Evolutionary conservation across 2,797 vertebrate genomes (phyloP).

Genomic region (Arrhamphus sclerolepis): DNA sequence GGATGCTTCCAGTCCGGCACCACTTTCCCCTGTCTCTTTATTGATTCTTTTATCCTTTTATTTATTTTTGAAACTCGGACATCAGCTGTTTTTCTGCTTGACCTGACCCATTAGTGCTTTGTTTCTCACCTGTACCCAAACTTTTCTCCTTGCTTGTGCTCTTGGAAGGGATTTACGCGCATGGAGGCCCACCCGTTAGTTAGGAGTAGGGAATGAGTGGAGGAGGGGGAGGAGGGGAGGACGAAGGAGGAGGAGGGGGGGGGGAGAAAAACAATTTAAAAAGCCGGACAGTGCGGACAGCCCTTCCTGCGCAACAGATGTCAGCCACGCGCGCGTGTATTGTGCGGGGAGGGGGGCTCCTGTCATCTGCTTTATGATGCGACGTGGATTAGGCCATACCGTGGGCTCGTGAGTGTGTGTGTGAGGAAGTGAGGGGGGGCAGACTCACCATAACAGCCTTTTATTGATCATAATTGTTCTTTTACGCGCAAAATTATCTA

Average conservation of each 20-base stretch:
- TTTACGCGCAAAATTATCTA: conserved; percentile 26
- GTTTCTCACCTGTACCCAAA: conserved; percentile 44
- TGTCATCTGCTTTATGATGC: conserved; percentile 63
- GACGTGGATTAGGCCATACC: conserved; percentile 63
- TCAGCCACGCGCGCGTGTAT: conserved; percentile 70
- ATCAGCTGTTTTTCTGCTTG: no score
- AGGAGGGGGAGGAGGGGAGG: no score
- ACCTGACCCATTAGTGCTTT: not conserved
- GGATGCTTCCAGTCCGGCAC: no score
- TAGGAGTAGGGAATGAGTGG: no score
- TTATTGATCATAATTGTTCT: not conserved
- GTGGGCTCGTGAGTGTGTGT: conserved; percentile 4
- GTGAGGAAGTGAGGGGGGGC: not conserved
- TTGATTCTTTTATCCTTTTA: no score
- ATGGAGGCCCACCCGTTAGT: conserved; percentile 40
- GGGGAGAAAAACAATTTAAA: conserved; percentile 29
- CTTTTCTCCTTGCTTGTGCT: conserved; percentile 32
- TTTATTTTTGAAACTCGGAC: no score
- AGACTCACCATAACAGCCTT: no score
- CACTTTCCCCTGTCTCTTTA: no score
- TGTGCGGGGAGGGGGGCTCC: conserved; percentile 37
- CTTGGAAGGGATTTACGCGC: not conserved
- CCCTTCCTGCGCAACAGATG: conserved; percentile 78
- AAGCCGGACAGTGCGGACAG: conserved; percentile 50
- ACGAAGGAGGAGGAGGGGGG: no score